Percentiles rank a stretch among this genome's conserved stretches.
Evolutionary conservation across 1,140 invertebrate species (phyloP).

Genomic region (Drosophila fuyamai): DNA sequence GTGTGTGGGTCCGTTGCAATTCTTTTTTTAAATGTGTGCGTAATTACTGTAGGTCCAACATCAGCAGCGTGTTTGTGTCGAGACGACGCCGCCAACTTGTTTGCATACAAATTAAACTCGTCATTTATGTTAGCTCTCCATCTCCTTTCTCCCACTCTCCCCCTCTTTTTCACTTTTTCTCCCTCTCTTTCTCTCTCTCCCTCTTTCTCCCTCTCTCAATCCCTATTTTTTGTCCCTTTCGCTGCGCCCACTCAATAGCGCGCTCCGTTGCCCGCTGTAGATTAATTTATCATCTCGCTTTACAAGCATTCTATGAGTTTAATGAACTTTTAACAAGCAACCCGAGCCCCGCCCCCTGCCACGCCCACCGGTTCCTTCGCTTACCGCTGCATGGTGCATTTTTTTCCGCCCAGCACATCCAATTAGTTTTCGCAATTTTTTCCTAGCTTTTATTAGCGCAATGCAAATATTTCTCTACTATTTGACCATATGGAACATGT

Average conservation of each 20-base stretch:
- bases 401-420: slow-evolving; percentile 60
- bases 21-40: slow-evolving; percentile 50
- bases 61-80: slow-evolving; percentile 67
- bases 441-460: slow-evolving; percentile 74
- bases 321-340: slow-evolving; percentile 83
- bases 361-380: slow-evolving; percentile 10
- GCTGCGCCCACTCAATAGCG: slow-evolving; percentile 72
- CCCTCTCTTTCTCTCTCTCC: background rate
- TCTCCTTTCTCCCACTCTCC: background rate
- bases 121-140: slow-evolving; percentile 73
- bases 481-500: slow-evolving; percentile 46
- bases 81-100: slow-evolving; percentile 77
- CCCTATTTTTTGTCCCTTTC: slow-evolving; percentile 24
- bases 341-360: slow-evolving; percentile 41
- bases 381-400: slow-evolving; percentile 39
- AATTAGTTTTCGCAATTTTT: slow-evolving; percentile 76
- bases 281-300: slow-evolving; percentile 84
- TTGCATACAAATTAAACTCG: slow-evolving; percentile 83
- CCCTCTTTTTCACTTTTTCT: slow-evolving; percentile 1
- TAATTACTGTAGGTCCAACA: slow-evolving; percentile 78
- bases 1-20: slow-evolving; percentile 36
- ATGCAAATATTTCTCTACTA: slow-evolving; percentile 69
- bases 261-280: slow-evolving; percentile 77
- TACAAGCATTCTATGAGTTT: slow-evolving; percentile 81
- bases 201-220: slow-evolving; percentile 1